Evolutionary conservation across 2,113 vertebrate genomes (phyloP).

Genomic region (Oceanodroma tethys): DNA sequence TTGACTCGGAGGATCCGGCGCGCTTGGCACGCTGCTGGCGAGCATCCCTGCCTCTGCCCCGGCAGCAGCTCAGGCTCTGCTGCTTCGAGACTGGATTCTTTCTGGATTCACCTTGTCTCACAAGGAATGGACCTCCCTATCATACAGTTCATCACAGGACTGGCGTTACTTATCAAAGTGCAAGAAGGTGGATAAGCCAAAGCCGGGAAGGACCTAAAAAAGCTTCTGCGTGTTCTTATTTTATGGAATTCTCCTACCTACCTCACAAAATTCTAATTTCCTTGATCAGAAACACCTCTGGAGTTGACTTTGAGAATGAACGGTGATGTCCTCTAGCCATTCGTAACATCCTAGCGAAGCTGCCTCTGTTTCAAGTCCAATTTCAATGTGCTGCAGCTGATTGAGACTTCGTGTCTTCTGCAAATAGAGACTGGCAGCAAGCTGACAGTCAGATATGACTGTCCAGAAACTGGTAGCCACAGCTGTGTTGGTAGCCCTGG

Average conservation of each 20-base stretch:
- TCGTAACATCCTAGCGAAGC: constrained; percentile 24
- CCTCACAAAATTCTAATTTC: neutral
- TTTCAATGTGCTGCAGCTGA: constrained; percentile 54
- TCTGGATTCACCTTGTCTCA: neutral
- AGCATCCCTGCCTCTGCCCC: neutral
- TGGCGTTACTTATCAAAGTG: constrained; percentile 78
- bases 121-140: constrained; percentile 81
- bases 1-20: fast-evolving
- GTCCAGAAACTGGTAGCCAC: constrained; percentile 89
- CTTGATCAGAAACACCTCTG: neutral
- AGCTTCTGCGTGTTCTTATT: neutral
- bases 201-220: neutral
- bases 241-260: constrained; percentile 66
- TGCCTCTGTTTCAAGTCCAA: neutral
- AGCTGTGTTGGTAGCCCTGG: constrained; percentile 91
- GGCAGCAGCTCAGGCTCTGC: neutral
- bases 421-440: neutral
- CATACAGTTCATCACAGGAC: constrained; percentile 67
- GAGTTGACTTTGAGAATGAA: constrained; percentile 83
- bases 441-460: constrained; percentile 80
- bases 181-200: constrained; percentile 89
- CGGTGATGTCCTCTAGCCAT: constrained; percentile 93
- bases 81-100: constrained; percentile 20
- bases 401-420: constrained; percentile 21
- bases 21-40: neutral